phyloP scores from a whole-genome alignment of 2,797 vertebrate genomes.

The Champsocephalus gunnari region DNA sequence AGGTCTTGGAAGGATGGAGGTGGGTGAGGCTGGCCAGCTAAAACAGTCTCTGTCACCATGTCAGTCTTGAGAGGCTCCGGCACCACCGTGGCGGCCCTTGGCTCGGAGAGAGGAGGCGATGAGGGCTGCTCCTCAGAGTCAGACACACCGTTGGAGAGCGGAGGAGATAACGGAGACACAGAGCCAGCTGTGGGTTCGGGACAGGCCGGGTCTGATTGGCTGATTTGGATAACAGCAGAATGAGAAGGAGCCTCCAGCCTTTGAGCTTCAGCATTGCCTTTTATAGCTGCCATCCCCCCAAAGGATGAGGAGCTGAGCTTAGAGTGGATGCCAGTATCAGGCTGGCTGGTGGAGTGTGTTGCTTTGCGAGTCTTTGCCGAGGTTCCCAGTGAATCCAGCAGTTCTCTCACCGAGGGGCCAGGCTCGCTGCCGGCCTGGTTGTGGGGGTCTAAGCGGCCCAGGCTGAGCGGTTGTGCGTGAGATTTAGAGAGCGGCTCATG shows the following conservation, averaged over 20 bases:
- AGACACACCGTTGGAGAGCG: constrained; percentile 74
- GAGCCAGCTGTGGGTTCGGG: constrained; percentile 46
- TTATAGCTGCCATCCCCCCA: constrained; percentile 13
- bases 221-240: constrained; percentile 35
- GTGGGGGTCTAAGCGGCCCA: constrained; percentile 78
- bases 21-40: constrained; percentile 82
- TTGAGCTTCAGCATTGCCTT: constrained; percentile 8
- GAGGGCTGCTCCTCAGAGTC: constrained; percentile 79
- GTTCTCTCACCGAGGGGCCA: constrained; percentile 88
- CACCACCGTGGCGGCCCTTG: constrained; percentile 73
- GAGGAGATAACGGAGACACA: constrained; percentile 48
- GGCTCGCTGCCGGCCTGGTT: constrained; percentile 77
- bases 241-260: constrained; percentile 17
- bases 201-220: constrained; percentile 15
- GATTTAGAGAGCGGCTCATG: constrained; percentile 88
- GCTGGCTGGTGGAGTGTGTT: constrained; percentile 60
- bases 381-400: constrained; percentile 81
- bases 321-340: constrained; percentile 55
- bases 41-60: constrained; percentile 67
- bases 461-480: constrained; percentile 66
- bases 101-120: constrained; percentile 56
- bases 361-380: constrained; percentile 33
- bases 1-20: constrained; percentile 86
- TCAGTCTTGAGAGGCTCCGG: constrained; percentile 62
- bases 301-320: constrained; percentile 44